Evolutionary conservation across 2,797 vertebrate genomes (phyloP), one percentile per base, ranked within the genome.

Genomic region (Pangasius djambal): DNA sequence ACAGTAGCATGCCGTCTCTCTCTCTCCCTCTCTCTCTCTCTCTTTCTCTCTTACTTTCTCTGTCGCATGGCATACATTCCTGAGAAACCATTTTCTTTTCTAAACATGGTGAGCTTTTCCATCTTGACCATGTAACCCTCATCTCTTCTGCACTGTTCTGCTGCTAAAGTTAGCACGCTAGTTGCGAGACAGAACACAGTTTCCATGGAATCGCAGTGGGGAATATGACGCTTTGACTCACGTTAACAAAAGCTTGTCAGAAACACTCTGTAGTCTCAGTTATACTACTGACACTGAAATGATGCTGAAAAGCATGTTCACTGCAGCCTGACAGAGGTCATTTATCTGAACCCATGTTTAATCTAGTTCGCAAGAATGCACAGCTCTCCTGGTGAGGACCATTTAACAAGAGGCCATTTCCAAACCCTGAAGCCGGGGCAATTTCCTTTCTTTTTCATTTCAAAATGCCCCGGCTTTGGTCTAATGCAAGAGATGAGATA

Each of bases 111-210:
- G n/a, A 40, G 72, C 63, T 28, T 61, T 84, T 20, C 28, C 63
- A 84, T 40, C 85, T 28, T 44, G 8, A 40, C 48, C 74, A 88
- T 3, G 1, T 85, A 86, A 50, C 52, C 77, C 40, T 72, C 85
- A 82, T 88, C 55, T 84, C 34, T 74, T 83, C 75, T 75, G 85
- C 61, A 37, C 75, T 84, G 88, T 70, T 52, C 55, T 84, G 86
- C 87, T 34, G 74, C 88, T 91, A 90, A 87, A 89, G 79, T 89
- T 89, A 91, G 88, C 57, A 52, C 44, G n/a, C 40, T 65, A 86
- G 72, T 86, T 75, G 72, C n/a, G 69, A 86, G 81, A 87, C 69
- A 85, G 55, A 61, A 83, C 75, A 77, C 88, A 86, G 88, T 89
- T 88, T 89, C 89, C 88, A 91, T 90, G 89, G 89, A 90, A 82